A percentile compares a stretch with the other conserved stretches of the same genome.
Evolutionary conservation across 2,888 invertebrate genomes (phyloP).

Genomic region (Volucella bombylans): DNA sequence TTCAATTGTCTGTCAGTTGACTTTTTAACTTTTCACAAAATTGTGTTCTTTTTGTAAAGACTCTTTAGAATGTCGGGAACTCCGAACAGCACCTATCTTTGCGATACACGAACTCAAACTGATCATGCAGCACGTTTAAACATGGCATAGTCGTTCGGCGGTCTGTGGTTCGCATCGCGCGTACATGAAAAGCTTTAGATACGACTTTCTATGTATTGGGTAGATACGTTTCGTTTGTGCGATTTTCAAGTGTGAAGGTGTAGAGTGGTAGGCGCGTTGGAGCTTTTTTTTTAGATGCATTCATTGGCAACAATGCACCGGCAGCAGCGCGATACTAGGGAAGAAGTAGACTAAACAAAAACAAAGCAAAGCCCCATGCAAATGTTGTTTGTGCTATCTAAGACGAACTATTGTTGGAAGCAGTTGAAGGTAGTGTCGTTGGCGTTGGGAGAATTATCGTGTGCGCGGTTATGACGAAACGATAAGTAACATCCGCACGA

Average conservation of each 20-base stretch:
- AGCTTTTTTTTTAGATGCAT: too few species aligned
- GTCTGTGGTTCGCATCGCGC: conserved; percentile 12
- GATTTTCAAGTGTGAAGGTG: too few species aligned
- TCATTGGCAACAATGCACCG: too few species aligned
- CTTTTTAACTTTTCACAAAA: not conserved
- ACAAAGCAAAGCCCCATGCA: too few species aligned
- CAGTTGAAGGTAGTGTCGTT: not conserved
- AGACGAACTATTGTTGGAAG: too few species aligned
- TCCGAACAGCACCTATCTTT: conserved; percentile 66
- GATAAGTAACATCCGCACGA: not conserved
- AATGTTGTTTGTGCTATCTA: too few species aligned
- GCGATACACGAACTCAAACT: conserved; percentile 67
- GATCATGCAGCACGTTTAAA: conserved; percentile 57
- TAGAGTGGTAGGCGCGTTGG: too few species aligned
- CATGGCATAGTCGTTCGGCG: conserved; percentile 37
- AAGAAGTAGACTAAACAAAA: too few species aligned
- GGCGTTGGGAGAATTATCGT: not conserved
- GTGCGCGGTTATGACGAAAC: conserved; percentile 1
- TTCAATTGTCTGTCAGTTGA: conserved; percentile 37
- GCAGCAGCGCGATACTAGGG: too few species aligned
- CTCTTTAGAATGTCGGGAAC: not conserved
- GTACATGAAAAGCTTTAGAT: conserved; percentile 12
- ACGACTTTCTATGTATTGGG: conserved; percentile 12
- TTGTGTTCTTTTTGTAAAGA: not conserved
- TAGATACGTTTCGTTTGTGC: conserved; percentile 1